Evolutionary conservation across 2,888 invertebrate species (phyloP), one percentile per base, ranked within the genome.

Genomic region (Terebella lapidaria): DNA sequence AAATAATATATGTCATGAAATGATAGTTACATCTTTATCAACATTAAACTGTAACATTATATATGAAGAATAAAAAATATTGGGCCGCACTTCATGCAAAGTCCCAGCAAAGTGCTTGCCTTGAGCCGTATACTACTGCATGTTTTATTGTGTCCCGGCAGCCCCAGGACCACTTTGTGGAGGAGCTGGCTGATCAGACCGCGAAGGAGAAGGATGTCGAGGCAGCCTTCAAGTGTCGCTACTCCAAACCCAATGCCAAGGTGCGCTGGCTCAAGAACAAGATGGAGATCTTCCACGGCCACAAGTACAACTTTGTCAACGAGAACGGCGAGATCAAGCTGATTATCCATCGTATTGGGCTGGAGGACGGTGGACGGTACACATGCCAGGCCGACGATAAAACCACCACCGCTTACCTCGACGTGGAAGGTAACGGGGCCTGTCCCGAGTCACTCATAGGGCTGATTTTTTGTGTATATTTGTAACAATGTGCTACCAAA

Each of bases 331-430:
- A 88, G 1, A 95, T 97, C 81, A 54, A 61, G 22, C 84, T 99
- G 67, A 89, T 92, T 68, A 93, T 99, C 73, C 86, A 86, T 79
- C 87, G 86, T 73, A 95, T 99, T 0, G 93, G 92, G 83, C 91
- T 92, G 42, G 97, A 99, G 72, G 99, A 99, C 80, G 91, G 91
- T 69, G 99, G 96, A 72, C 94, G 94, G 84, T 96, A 95, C 78
- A 92, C 91, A 0, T 89, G 95, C 73, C 94, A 97, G 84, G 92
- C 96, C 71, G 90, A 91, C 72, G 93, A 94, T 57, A 86, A 91
- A 54, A 87, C 88, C 57, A 91, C 90, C 70, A 89, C 92, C 24
- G 95, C 90, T 52, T 92, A 92, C 84, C 86, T 99, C 59, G 92
- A 90, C 82, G 96, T 99, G 25, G 95, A 96, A 76, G 88, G 89